Evolutionary conservation across 2,888 invertebrate genomes (phyloP).

Genomic region (Cremastobaeus sp.): DNA sequence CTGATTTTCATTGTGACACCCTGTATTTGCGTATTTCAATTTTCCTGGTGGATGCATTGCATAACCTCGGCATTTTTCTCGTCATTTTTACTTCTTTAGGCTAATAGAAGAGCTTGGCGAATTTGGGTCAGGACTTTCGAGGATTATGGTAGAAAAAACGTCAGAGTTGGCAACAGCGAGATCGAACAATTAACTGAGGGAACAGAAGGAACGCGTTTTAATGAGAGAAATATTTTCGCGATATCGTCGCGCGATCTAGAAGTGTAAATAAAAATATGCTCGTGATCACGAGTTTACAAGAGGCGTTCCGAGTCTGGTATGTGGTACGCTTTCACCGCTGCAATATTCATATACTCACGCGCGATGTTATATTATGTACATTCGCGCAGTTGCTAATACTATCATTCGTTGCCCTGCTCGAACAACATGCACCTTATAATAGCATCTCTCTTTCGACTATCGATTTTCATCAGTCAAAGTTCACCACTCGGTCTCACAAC

Average conservation of each 20-base stretch:
- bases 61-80: too few relatives aligned
- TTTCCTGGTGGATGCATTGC: too few relatives aligned
- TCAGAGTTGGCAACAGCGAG: background rate
- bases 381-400: constrained; percentile 46
- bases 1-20: constrained; percentile 11
- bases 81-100: too few relatives aligned
- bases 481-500: too few relatives aligned
- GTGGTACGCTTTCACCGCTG: constrained; percentile 73
- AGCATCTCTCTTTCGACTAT: too few relatives aligned
- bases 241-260: constrained; percentile 54
- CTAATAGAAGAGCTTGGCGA: too few relatives aligned
- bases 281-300: constrained; percentile 57
- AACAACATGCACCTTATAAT: constrained; percentile 32
- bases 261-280: constrained; percentile 59
- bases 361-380: constrained; percentile 63
- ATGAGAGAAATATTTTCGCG: constrained; percentile 51
- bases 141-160: constrained; percentile 1
- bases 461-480: too few relatives aligned
- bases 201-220: constrained; percentile 44
- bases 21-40: too few relatives aligned
- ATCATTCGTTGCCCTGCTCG: constrained; percentile 28
- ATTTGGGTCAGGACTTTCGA: too few relatives aligned
- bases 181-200: background rate
- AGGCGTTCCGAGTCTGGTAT: constrained; percentile 67
- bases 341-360: constrained; percentile 69